Evolutionary conservation across 2,888 invertebrate genomes (phyloP), one percentile per base, ranked within the genome.

Genomic region (Desoria tigrina): DNA sequence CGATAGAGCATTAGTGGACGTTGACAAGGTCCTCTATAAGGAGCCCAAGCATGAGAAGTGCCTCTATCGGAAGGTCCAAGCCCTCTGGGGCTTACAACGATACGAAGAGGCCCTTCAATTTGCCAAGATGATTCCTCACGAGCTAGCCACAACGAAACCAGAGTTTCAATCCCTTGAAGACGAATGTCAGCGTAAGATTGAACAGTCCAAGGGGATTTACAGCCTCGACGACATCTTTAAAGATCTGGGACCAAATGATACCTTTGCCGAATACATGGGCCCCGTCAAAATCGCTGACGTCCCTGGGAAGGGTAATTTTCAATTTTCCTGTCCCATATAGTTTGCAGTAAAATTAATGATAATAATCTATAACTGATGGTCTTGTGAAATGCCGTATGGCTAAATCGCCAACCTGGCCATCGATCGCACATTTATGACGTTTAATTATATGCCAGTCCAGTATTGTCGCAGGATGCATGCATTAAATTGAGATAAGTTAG

Each of bases 191-290:
- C 6, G 16, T 6, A 24, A 24, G 14, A 6, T 51, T 7, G 26
- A 51, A 24, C 51, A 51, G 26, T 51, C 51, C 14, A 21, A 51
- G 24, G 51, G 51, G 14, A 51, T 24, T 7, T 24, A 9, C 21
- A 6, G 24, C 23, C 11, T 51, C 24, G n/a, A n/a, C n/a, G n/a
- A n/a, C n/a, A n/a, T n/a, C n/a, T n/a, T n/a, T n/a, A 14, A 51
- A 11, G 39, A 39, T 39, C 39, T 39, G 9, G 39, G 39, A 16
- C 3, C 6, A 2, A 24, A 57, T n/a, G 57, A 57, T 2, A 23
- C n/a, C n/a, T n/a, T 57, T 14, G 57, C 21, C 2, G 39, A 57
- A 24, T 57, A 57, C 42, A n/a, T 14, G n/a, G 57, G 57, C 6
- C 57, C 57, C 2, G 23, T 57, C 2, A 24, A 42, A 39, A 57